Percentiles rank a stretch among this genome's conserved stretches.
Evolutionary conservation across 2,797 vertebrate genomes (phyloP).

Genomic region (Eurystomus glaucurus): DNA sequence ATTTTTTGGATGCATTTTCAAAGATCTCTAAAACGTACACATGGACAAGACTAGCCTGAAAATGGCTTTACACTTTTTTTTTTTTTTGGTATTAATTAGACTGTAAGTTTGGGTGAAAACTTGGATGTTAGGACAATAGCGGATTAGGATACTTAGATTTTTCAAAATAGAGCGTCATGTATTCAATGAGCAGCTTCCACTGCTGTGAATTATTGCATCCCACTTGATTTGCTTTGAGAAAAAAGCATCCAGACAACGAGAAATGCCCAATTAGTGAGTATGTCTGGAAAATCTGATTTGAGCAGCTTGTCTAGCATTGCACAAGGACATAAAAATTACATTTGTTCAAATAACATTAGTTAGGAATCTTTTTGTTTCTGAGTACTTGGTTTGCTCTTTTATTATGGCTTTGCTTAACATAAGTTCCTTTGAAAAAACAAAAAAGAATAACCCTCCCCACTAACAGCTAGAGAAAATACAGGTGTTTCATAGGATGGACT

Average conservation of each 20-base stretch:
- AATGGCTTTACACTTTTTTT: neutral
- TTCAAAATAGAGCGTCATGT: neutral
- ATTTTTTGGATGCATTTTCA: neutral
- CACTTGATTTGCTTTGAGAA: neutral
- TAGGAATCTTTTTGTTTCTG: slow-evolving; percentile 20
- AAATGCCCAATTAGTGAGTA: slow-evolving; percentile 37
- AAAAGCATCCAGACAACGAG: neutral
- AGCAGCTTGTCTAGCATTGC: slow-evolving; percentile 29
- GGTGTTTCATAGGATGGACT: neutral
- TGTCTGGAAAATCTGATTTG: slow-evolving; percentile 60
- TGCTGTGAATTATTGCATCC: slow-evolving; percentile 11
- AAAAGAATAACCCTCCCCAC: neutral
- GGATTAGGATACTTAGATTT: neutral
- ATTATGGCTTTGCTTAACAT: neutral
- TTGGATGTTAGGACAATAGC: neutral
- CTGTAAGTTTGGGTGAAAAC: neutral
- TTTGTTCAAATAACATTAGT: neutral
- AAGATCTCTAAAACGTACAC: neutral
- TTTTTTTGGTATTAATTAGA: neutral
- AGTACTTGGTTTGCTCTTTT: neutral
- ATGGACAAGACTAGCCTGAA: neutral
- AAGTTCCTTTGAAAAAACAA: neutral
- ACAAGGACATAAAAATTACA: slow-evolving; percentile 26
- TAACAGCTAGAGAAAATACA: neutral
- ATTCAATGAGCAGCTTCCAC: neutral